phyloP scores from a whole-genome alignment of 2,888 invertebrate species.

The Caenorhabditis uteleia region DNA sequence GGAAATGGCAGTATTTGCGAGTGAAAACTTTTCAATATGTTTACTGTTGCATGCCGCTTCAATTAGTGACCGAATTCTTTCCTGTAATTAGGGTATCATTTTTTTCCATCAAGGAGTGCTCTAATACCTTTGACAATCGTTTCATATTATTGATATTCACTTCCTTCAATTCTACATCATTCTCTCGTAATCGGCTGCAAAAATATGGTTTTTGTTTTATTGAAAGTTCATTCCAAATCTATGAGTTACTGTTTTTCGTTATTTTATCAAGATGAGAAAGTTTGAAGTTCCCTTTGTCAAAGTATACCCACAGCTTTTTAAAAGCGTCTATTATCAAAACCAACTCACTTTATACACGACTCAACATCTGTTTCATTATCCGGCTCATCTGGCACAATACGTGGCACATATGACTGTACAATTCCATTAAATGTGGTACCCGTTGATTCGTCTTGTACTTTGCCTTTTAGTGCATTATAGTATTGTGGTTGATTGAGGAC shows the following conservation, averaged over 20 bases:
- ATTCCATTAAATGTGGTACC: constrained; percentile 63
- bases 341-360: constrained; percentile 81
- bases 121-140: constrained; percentile 77
- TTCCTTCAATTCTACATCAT: constrained; percentile 85
- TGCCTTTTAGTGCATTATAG: constrained; percentile 81
- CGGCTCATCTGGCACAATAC: constrained; percentile 90
- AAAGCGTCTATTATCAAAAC: constrained; percentile 1
- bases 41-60: constrained; percentile 85
- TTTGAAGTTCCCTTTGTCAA: not conserved
- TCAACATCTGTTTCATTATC: constrained; percentile 96
- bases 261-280: not conserved
- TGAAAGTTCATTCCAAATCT: no score
- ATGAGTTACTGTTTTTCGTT: not conserved
- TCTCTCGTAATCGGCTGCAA: constrained; percentile 76
- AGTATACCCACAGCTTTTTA: not conserved
- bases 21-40: constrained; percentile 85
- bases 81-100: constrained; percentile 75
- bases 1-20: constrained; percentile 90
- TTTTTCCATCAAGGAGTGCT: not conserved
- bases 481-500: constrained; percentile 99
- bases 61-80: constrained; percentile 88
- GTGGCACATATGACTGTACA: constrained; percentile 80
- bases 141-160: constrained; percentile 99
- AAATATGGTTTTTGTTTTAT: not conserved
- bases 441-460: constrained; percentile 65